Evolutionary conservation across 2,888 invertebrate genomes (phyloP).

Genomic region (Latrodectus elegans): DNA sequence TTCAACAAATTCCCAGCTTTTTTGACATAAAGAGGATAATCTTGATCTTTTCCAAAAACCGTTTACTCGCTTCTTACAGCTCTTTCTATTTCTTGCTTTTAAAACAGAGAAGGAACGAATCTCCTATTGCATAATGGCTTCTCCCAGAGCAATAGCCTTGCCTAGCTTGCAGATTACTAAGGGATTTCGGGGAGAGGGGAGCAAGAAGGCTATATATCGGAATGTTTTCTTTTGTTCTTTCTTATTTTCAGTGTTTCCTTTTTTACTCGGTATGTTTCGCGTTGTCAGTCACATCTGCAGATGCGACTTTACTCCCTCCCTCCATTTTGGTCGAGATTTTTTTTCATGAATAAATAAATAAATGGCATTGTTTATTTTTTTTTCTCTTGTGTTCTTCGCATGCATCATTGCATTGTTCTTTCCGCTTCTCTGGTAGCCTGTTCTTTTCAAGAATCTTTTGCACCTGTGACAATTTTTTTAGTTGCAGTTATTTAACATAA

Average conservation of each 20-base stretch:
- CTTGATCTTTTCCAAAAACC: background rate
- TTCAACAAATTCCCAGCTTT: background rate
- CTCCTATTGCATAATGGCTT: background rate
- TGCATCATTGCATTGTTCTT: no score
- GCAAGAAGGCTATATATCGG: background rate
- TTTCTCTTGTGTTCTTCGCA: background rate
- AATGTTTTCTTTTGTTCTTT: background rate
- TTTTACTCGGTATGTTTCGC: slow-evolving; percentile 15
- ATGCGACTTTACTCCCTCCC: slow-evolving; percentile 43
- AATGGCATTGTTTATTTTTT: slow-evolving; percentile 47
- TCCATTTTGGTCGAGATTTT: slow-evolving; percentile 17
- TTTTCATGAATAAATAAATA: slow-evolving; percentile 57
- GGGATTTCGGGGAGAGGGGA: background rate
- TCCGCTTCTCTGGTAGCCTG: no score
- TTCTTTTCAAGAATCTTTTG: background rate
- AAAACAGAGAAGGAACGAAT: background rate
- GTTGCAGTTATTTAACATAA: background rate
- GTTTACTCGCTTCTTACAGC: background rate
- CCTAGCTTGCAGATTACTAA: background rate
- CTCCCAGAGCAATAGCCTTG: background rate
- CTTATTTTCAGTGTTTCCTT: background rate
- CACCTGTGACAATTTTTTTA: background rate
- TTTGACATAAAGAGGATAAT: background rate
- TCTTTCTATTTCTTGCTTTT: background rate
- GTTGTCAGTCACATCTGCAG: slow-evolving; percentile 63